Evolutionary conservation across 2,888 invertebrate species (phyloP).

Genomic region (Drosophila rellima): DNA sequence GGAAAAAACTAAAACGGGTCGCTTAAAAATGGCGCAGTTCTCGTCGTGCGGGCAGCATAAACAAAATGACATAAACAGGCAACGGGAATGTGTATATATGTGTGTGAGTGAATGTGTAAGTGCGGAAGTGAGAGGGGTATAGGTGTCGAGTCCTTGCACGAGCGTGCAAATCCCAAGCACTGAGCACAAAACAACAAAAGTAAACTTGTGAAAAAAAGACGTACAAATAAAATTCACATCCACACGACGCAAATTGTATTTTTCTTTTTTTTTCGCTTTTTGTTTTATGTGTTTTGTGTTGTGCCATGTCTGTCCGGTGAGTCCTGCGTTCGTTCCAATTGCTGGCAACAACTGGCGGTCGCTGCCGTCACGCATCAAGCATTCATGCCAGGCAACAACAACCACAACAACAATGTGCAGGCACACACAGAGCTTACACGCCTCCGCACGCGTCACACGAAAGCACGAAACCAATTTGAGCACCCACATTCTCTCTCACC

Average conservation of each 20-base stretch:
- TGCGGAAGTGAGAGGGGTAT: slow-evolving; percentile 4
- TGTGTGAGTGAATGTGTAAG: neutral
- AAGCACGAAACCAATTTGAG: slow-evolving; percentile 82
- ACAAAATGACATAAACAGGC: slow-evolving; percentile 74
- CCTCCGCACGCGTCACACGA: slow-evolving; percentile 78
- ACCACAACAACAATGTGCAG: slow-evolving; percentile 35
- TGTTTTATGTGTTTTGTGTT: slow-evolving; percentile 26
- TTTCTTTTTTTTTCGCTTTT: slow-evolving; percentile 32
- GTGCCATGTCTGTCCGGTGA: slow-evolving; percentile 46
- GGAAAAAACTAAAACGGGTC: slow-evolving; percentile 58
- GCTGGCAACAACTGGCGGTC: slow-evolving; percentile 79
- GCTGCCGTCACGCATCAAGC: slow-evolving; percentile 80
- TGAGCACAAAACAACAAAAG: slow-evolving; percentile 61
- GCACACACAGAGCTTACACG: slow-evolving; percentile 67
- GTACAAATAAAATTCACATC: slow-evolving; percentile 72
- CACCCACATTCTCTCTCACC: slow-evolving; percentile 84
- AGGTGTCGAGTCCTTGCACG: slow-evolving; percentile 73
- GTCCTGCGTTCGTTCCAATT: slow-evolving; percentile 69
- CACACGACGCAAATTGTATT: slow-evolving; percentile 71
- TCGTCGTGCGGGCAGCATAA: slow-evolving; percentile 67
- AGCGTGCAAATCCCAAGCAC: slow-evolving; percentile 70
- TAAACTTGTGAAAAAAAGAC: slow-evolving; percentile 58
- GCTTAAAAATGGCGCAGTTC: slow-evolving; percentile 64
- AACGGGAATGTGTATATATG: slow-evolving; percentile 26
- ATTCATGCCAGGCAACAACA: slow-evolving; percentile 69